Base-by-base conservation (phyloP, 64 coral and sea anemone species). In the Porites australiensis region DNA sequence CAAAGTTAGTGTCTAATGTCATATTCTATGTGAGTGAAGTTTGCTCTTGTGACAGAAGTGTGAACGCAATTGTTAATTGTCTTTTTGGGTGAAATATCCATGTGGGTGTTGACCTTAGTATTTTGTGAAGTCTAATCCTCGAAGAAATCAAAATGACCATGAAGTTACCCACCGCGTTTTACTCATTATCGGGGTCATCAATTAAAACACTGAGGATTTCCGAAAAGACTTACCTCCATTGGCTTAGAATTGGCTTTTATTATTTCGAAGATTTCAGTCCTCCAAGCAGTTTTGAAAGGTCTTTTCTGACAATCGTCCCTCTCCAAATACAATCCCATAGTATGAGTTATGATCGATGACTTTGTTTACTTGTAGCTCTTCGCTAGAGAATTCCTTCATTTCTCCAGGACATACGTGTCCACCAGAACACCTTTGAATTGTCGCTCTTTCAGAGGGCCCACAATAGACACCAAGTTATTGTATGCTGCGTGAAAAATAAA, bases 281-380 rank as follows among this genome's bases (percentile, higher is more conserved):
- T 95, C 68, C 6, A 98, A 58, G 67, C 96, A 98, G n/a, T 51
- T 74, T 72, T 93, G 96, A 44, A 98, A 95, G 11, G 78, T 58
- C 5, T 44, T 82, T 20, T 44, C 69, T 46, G 65, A 74, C 73
- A 98, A 78, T 20, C 52, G 74, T 22, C 90, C 94, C 15, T 86
- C 54, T 59, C 94, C 86, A 79, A 98, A 95, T 48, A 98, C 96
- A 63, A 98, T 76, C 2, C 96, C 96, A 44, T 98, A 98, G 59
- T 90, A n/a, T n/a, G n/a, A n/a, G 63, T 92, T 76, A 44, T 98
- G 93, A 64, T 89, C 90, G 2, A 98, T 13, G 15, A 98, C 95
- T 63, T 98, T 95, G 53, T 94, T 98, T 13, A 98, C 93, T 23
- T 93, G 86, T 4, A 98, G 72, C 46, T 78, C 55, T 2, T 74